Conservation (phyloP, 1,140 invertebrate species). For the Pogonus chalceus region DNA sequence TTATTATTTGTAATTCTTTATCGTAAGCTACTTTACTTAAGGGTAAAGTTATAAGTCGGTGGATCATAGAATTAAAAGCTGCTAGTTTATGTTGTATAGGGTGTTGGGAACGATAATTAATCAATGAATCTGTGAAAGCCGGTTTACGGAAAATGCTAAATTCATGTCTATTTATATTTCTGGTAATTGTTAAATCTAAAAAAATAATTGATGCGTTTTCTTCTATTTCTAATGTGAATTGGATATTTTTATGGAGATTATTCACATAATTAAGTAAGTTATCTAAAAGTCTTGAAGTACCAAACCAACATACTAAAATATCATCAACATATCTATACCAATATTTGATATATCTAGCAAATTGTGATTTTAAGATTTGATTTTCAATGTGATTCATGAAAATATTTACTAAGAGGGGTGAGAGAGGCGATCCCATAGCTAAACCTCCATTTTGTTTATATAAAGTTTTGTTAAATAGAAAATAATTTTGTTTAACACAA, state of each 20-base stretch:
- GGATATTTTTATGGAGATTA: slow-evolving; percentile 1
- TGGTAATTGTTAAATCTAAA: neutral
- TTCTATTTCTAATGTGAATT: slow-evolving; percentile 11
- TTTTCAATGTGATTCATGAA: neutral
- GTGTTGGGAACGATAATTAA: neutral
- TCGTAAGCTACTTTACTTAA: neutral
- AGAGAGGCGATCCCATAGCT: neutral
- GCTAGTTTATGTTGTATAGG: neutral
- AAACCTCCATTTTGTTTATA: neutral
- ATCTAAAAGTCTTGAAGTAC: neutral
- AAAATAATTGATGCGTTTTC: neutral
- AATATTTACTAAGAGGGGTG: neutral
- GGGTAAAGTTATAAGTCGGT: neutral
- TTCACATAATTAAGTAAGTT: slow-evolving; percentile 2
- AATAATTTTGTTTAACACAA: neutral
- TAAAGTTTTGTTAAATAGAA: neutral
- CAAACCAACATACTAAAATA: slow-evolving; percentile 1
- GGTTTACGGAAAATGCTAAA: neutral
- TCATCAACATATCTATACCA: slow-evolving; percentile 9
- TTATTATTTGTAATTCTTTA: neutral
- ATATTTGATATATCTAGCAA: neutral
- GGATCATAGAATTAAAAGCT: neutral
- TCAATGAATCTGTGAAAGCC: neutral
- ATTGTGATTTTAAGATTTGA: neutral
- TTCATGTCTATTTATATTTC: neutral